Evolutionary conservation across 2,113 vertebrate species (phyloP).

Genomic region (Candoia aspera): DNA sequence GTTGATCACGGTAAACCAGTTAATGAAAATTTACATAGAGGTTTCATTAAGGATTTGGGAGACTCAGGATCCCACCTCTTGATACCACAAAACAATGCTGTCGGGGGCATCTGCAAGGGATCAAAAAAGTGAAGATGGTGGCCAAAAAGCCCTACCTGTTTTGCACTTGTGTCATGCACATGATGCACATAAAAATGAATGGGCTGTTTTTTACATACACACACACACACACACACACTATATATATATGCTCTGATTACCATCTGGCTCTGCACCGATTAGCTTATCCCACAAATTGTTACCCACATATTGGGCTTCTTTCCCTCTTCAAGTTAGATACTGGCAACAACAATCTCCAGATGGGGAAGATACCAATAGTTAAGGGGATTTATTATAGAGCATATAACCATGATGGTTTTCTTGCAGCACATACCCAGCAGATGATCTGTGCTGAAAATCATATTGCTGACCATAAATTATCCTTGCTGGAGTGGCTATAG

Average conservation of each 20-base stretch:
- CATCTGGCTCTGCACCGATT: not conserved
- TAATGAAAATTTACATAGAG: not conserved
- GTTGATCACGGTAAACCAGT: not conserved
- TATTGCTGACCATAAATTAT: not conserved
- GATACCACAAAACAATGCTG: not conserved
- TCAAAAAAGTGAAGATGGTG: not conserved
- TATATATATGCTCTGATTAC: not conserved
- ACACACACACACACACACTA: no score
- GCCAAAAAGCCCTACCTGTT: not conserved
- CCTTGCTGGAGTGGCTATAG: not conserved
- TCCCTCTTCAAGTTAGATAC: not conserved
- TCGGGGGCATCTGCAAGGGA: not conserved
- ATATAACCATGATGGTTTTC: not conserved
- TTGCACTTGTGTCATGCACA: not conserved
- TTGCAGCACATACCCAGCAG: not conserved
- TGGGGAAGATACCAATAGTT: not conserved
- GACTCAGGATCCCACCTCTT: not conserved
- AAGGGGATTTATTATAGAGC: not conserved
- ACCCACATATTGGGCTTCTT: not conserved
- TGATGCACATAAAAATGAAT: not conserved
- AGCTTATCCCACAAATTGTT: not conserved
- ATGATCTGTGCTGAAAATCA: not conserved
- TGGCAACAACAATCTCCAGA: not conserved
- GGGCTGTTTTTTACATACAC: not conserved
- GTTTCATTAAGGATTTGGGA: not conserved